These are phyloP conservation scores for Catharus minimus DNA, from an alignment of 2,113 vertebrate species.

Conservation along the genomic window DNA sequence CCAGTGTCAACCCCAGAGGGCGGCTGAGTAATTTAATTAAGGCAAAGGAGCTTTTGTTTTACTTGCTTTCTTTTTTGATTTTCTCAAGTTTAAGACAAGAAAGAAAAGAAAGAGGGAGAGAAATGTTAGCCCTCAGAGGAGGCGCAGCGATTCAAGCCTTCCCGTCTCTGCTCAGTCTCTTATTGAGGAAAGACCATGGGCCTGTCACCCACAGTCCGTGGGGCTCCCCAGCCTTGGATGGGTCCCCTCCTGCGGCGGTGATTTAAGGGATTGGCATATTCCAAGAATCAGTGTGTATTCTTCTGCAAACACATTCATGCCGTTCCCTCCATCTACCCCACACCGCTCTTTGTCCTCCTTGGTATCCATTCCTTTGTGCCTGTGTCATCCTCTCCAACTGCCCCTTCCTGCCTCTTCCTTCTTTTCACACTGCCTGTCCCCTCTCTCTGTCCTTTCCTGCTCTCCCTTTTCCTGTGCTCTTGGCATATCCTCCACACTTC, in stretches of 20 bases:
- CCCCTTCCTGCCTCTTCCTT: background rate
- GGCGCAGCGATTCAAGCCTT: background rate
- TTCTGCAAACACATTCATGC: constrained; percentile 15
- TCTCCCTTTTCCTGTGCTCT: background rate
- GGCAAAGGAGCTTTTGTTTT: constrained; percentile 70
- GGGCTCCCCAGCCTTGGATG: constrained; percentile 1
- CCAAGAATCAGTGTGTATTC: constrained; percentile 2
- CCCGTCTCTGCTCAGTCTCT: constrained; percentile 11
- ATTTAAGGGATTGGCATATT: constrained; percentile 22
- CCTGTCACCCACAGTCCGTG: background rate
- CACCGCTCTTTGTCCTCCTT: background rate
- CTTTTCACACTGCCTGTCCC: background rate
- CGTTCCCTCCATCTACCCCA: background rate
- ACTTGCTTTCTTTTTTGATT: constrained; percentile 54
- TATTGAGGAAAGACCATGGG: constrained; percentile 19
- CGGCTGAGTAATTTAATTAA: constrained; percentile 80
- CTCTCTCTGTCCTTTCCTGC: background rate
- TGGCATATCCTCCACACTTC: fast-evolving
- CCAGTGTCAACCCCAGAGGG: constrained; percentile 74
- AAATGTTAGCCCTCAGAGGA: constrained; percentile 60
- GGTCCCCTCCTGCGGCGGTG: fast-evolving
- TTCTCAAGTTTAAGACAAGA: constrained; percentile 67
- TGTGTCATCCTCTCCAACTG: background rate
- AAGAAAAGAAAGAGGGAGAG: constrained; percentile 52
- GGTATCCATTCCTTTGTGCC: background rate